A percentile compares a stretch with the other conserved stretches of the same genome.
Conservation (phyloP, 2,113 vertebrate species). For the Pelusios castaneus region DNA sequence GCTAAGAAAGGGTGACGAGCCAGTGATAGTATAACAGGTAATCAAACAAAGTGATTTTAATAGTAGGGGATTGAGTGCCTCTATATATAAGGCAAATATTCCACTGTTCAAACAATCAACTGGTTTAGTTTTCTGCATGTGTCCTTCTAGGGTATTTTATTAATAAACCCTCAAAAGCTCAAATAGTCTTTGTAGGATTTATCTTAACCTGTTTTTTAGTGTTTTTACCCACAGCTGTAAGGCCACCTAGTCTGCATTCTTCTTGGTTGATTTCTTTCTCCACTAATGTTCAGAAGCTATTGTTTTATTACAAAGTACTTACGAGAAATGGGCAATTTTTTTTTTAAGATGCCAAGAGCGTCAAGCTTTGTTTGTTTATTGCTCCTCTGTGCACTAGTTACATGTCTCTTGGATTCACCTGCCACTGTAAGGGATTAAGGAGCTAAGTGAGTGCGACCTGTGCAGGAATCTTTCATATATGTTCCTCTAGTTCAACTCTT, state of each 20-base stretch:
- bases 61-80: background rate
- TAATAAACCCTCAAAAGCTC: conserved; percentile 31
- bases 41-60: background rate
- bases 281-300: conserved; percentile 54
- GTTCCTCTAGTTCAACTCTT: conserved; percentile 60
- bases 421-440: conserved; percentile 80
- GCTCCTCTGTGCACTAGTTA: conserved; percentile 67
- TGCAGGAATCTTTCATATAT: conserved; percentile 73
- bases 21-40: background rate
- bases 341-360: conserved; percentile 57
- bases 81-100: background rate
- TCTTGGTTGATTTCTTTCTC: conserved; percentile 59
- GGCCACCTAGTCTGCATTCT: conserved; percentile 37
- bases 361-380: conserved; percentile 75
- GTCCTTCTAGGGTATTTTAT: background rate
- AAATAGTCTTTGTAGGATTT: conserved; percentile 21
- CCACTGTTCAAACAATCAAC: background rate
- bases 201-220: background rate
- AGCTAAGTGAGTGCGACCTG: conserved; percentile 76
- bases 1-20: background rate
- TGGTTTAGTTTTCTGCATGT: background rate
- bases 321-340: conserved; percentile 62
- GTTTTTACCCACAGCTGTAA: conserved; percentile 26
- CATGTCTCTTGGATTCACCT: conserved; percentile 68
- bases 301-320: conserved; percentile 75